phyloP scores from a whole-genome alignment of 1,140 invertebrate species.

The Drosophila arawakana region DNA sequence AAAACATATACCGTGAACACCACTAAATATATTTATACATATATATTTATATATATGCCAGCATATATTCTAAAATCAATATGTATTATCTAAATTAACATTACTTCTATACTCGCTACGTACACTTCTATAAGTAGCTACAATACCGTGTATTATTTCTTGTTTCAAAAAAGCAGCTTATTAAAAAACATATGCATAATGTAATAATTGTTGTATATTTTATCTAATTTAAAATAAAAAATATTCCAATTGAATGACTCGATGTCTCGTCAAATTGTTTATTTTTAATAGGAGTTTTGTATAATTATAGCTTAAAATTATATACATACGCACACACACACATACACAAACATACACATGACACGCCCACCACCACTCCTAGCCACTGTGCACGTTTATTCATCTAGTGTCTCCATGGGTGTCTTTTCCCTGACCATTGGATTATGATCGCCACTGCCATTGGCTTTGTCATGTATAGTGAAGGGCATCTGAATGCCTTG shows the following conservation, averaged over 20 bases:
- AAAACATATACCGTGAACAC: slow-evolving; percentile 20
- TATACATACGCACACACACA: slow-evolving; percentile 8
- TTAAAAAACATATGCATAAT: slow-evolving; percentile 46
- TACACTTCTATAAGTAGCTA: slow-evolving; percentile 27
- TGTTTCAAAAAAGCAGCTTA: slow-evolving; percentile 43
- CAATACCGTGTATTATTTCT: slow-evolving; percentile 47
- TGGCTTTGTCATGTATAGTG: slow-evolving; percentile 27
- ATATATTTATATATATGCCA: slow-evolving; percentile 11
- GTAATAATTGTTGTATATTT: slow-evolving; percentile 63
- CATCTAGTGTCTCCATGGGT: slow-evolving; percentile 46
- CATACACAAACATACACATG: background rate
- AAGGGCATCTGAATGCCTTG: slow-evolving; percentile 64
- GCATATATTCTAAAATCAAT: slow-evolving; percentile 27
- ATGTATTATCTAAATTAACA: slow-evolving; percentile 32
- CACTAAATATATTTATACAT: slow-evolving; percentile 20
- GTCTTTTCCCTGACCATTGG: slow-evolving; percentile 21
- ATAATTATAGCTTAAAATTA: background rate
- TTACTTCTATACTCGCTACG: slow-evolving; percentile 31
- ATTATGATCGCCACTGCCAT: background rate
- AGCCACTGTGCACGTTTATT: slow-evolving; percentile 1
- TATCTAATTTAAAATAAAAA: slow-evolving; percentile 60
- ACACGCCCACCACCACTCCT: background rate
- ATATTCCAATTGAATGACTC: slow-evolving; percentile 48
- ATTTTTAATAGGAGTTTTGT: background rate
- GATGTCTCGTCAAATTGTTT: slow-evolving; percentile 1